Evolutionary conservation across 2,797 vertebrate genomes (phyloP).

Genomic region (Channallabes apus): DNA sequence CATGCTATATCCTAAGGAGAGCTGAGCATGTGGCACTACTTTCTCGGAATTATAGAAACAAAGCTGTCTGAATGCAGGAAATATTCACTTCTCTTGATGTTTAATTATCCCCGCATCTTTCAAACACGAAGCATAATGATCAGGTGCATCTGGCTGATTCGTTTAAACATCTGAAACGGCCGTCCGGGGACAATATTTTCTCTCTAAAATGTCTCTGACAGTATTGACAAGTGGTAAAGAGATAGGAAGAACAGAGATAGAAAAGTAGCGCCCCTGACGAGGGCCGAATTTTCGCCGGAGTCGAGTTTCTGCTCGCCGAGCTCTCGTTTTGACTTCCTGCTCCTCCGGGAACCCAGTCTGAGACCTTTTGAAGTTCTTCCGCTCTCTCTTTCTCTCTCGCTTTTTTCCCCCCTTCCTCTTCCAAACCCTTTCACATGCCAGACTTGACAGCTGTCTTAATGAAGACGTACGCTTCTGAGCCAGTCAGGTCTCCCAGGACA

Average conservation of each 20-base stretch:
- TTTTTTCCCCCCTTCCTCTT: constrained; percentile 6
- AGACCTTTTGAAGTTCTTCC: constrained; percentile 54
- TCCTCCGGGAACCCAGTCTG: constrained; percentile 51
- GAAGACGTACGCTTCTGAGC: constrained; percentile 57
- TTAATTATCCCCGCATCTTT: constrained; percentile 47
- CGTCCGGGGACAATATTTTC: constrained; percentile 30
- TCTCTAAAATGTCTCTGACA: constrained; percentile 45
- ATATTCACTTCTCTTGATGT: constrained; percentile 25
- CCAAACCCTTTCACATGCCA: constrained; percentile 50
- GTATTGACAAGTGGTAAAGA: constrained; percentile 24
- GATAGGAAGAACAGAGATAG: constrained; percentile 12
- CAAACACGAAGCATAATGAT: constrained; percentile 30
- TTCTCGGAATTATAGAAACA: neutral
- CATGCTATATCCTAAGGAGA: neutral
- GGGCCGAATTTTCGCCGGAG: constrained; percentile 40
- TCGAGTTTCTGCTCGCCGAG: constrained; percentile 45
- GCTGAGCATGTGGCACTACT: constrained; percentile 4
- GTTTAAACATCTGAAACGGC: constrained; percentile 44
- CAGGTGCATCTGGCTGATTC: constrained; percentile 39
- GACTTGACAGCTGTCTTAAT: constrained; percentile 61
- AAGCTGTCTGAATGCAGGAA: neutral
- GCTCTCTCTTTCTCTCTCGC: constrained; percentile 34
- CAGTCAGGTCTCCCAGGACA: constrained; percentile 48
- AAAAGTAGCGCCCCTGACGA: constrained; percentile 25
- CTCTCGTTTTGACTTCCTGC: constrained; percentile 36